Evolutionary conservation across 2,113 vertebrate genomes (phyloP).

Genomic region (Xiphophorus maculatus): DNA sequence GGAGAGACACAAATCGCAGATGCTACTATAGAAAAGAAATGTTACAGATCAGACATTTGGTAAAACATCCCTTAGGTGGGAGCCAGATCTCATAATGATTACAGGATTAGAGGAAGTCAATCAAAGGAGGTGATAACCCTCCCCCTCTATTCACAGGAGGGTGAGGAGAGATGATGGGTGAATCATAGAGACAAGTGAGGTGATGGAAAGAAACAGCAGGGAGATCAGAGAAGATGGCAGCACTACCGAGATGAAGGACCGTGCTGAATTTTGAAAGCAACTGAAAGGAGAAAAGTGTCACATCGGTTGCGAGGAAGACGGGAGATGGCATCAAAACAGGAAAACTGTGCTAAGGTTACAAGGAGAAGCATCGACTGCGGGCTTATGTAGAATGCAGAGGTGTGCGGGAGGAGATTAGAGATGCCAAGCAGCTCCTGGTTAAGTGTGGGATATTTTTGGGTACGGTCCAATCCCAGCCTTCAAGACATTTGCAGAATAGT

Average conservation of each 20-base stretch:
- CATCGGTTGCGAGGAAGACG: background rate
- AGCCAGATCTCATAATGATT: conserved; percentile 27
- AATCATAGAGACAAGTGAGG: conserved; percentile 4
- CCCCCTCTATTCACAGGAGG: conserved; percentile 3
- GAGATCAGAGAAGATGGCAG: conserved; percentile 8
- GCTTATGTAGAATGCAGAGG: conserved; percentile 11
- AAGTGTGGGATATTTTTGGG: conserved; percentile 61
- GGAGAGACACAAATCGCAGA: conserved; percentile 13
- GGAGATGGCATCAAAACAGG: background rate
- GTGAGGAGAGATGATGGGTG: background rate
- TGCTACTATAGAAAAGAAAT: background rate
- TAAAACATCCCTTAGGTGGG: background rate
- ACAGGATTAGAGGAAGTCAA: conserved; percentile 38
- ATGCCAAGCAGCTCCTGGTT: conserved; percentile 44
- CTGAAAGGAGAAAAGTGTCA: background rate
- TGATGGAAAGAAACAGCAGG: background rate
- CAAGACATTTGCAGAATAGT: conserved; percentile 36
- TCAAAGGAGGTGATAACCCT: conserved; percentile 45
- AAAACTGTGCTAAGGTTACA: conserved; percentile 3
- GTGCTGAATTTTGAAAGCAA: conserved; percentile 5
- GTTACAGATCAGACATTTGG: background rate
- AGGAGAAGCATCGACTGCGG: background rate
- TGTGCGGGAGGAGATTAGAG: conserved; percentile 48
- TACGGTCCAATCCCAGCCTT: conserved; percentile 40
- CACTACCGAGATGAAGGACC: background rate